Percentiles rank a stretch among this genome's conserved stretches.
These are phyloP conservation scores for Mythimna loreyi DNA, from an alignment of 2,888 invertebrate genomes.

Conservation along the genomic window DNA sequence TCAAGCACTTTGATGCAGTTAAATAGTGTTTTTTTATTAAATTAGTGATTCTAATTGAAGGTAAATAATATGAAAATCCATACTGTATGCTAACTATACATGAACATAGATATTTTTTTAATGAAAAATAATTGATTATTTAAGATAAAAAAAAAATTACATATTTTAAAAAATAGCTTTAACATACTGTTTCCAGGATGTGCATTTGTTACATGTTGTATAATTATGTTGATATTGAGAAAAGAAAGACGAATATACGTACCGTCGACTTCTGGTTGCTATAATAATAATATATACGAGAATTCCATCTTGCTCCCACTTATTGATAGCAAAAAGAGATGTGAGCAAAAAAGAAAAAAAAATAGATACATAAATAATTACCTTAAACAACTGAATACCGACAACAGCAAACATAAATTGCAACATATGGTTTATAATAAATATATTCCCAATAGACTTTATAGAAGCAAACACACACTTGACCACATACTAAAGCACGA, in stretches of 20 bases:
- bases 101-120: too few species aligned
- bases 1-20: too few species aligned
- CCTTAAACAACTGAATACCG: constrained; percentile 99
- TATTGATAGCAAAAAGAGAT: constrained; percentile 1
- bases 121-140: too few species aligned
- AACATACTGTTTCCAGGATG: too few species aligned
- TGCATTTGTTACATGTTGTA: too few species aligned
- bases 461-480: constrained; percentile 99
- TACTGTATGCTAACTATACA: too few species aligned
- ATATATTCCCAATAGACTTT: constrained; percentile 99
- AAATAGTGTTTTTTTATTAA: too few species aligned
- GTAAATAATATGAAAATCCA: too few species aligned
- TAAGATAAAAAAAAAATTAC: too few species aligned
- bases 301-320: constrained; percentile 3
- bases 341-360: neutral
- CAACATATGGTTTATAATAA: constrained; percentile 99
- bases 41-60: too few species aligned
- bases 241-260: constrained; percentile 6
- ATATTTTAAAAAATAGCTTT: too few species aligned
- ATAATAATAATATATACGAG: neutral
- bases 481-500: constrained; percentile 96
- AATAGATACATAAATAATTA: constrained; percentile 80
- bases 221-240: neutral
- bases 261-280: constrained; percentile 28
- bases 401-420: constrained; percentile 99